Percentiles rank a stretch among this genome's conserved stretches.
phyloP scores from a whole-genome alignment of 35 echinoderm and acorn worm genomes.

The Patiria miniata region DNA sequence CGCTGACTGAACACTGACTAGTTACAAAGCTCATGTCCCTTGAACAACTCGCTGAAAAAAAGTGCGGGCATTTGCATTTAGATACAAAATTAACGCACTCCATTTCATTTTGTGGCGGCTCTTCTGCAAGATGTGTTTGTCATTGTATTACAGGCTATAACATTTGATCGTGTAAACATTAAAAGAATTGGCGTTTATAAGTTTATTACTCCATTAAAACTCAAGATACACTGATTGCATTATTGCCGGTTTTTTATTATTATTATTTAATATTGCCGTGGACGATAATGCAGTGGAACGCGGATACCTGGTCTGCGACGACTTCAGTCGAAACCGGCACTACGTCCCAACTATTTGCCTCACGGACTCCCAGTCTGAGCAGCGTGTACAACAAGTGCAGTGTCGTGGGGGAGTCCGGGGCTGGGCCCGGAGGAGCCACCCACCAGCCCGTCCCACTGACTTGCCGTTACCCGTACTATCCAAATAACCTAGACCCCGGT shows the following conservation, averaged over 20 bases:
- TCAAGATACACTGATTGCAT: no score
- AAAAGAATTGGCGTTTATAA: not conserved
- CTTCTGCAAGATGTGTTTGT: not conserved
- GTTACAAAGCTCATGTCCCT: no score
- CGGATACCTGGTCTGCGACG: not conserved
- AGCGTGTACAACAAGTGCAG: not conserved
- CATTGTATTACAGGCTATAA: constrained; percentile 10
- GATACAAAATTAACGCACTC: not conserved
- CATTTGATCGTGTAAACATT: constrained; percentile 18
- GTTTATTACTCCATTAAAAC: constrained; percentile 15
- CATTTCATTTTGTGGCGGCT: not conserved
- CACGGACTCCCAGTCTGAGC: not conserved
- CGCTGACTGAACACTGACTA: no score
- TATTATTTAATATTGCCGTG: not conserved
- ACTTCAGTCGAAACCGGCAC: not conserved
- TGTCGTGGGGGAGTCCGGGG: not conserved
- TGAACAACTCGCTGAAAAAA: no score
- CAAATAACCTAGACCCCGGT: not conserved
- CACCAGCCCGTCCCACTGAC: constrained; percentile 23
- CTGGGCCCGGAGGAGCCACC: not conserved
- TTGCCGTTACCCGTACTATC: constrained; percentile 30
- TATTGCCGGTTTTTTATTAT: not conserved
- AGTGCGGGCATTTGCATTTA: no score
- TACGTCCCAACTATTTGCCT: not conserved
- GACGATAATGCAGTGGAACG: constrained; percentile 14